These are phyloP conservation scores for Calycopis cecrops DNA, from an alignment of 1,140 invertebrate genomes.

Conservation along the genomic window DNA sequence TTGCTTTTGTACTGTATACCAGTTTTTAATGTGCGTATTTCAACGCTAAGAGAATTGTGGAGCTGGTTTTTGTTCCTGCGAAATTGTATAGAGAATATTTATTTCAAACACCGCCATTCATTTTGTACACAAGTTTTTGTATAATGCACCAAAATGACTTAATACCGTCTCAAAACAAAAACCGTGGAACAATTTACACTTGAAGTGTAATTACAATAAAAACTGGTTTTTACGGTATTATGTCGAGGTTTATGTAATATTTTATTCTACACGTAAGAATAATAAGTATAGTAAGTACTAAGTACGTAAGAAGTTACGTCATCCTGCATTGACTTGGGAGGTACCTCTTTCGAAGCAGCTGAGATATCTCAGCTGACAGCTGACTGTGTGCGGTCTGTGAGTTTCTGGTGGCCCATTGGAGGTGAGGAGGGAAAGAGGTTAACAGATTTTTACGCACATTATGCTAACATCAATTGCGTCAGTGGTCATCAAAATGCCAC, in stretches of 20 bases:
- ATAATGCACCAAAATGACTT: constrained; percentile 9
- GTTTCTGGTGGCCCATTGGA: no score
- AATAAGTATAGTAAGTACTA: no score
- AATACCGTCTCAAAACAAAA: not conserved
- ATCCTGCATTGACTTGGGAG: no score
- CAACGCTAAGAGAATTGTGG: constrained; percentile 41
- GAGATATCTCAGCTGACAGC: no score
- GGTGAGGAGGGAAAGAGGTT: no score
- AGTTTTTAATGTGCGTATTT: constrained; percentile 43
- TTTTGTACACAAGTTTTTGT: constrained; percentile 19
- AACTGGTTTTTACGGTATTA: no score
- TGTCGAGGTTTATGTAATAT: constrained; percentile 34
- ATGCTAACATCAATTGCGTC: no score
- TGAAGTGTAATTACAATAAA: not conserved
- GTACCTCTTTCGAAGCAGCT: no score
- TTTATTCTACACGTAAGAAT: constrained; percentile 33
- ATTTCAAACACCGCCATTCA: constrained; percentile 32
- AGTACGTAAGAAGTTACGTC: no score
- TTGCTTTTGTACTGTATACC: constrained; percentile 53
- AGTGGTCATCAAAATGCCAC: no score
- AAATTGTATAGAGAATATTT: constrained; percentile 36
- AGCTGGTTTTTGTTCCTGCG: constrained; percentile 41
- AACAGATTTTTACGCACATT: no score
- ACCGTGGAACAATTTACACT: constrained; percentile 17
- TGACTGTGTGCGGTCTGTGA: no score